Evolutionary conservation across 2,113 vertebrate genomes (phyloP).

Genomic region (Seriola dumerili): DNA sequence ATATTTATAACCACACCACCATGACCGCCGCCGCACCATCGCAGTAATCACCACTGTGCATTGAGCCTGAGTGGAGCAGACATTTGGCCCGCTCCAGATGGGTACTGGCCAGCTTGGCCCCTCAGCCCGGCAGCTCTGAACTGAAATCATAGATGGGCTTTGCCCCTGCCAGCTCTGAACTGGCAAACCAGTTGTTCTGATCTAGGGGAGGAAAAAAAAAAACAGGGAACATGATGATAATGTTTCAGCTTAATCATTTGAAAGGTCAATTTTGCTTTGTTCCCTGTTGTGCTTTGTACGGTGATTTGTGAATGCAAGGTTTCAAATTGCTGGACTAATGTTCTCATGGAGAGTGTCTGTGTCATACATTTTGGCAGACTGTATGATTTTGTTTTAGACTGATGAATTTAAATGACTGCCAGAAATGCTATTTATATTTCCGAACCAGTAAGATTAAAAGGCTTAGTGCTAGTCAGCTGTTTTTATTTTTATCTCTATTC

Average conservation of each 20-base stretch:
- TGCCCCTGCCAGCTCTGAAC: slow-evolving; percentile 84
- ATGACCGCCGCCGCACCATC: slow-evolving; percentile 85
- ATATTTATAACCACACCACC: slow-evolving; percentile 91
- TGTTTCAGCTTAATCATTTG: slow-evolving; percentile 83
- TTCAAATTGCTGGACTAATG: slow-evolving; percentile 77
- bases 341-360: slow-evolving; percentile 60
- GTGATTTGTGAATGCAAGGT: slow-evolving; percentile 72
- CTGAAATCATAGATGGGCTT: slow-evolving; percentile 86
- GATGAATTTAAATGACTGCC: slow-evolving; percentile 67
- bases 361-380: slow-evolving; percentile 72
- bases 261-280: slow-evolving; percentile 83
- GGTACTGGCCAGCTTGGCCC: slow-evolving; percentile 88
- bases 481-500: slow-evolving; percentile 63
- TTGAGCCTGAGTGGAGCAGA: slow-evolving; percentile 86
- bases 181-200: slow-evolving; percentile 86
- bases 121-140: slow-evolving; percentile 78
- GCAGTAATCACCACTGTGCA: slow-evolving; percentile 87
- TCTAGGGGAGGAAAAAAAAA: slow-evolving; percentile 61
- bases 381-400: slow-evolving; percentile 65
- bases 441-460: slow-evolving; percentile 63
- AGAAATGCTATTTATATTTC: slow-evolving; percentile 63
- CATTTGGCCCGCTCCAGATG: slow-evolving; percentile 86
- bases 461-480: slow-evolving; percentile 63
- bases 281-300: slow-evolving; percentile 72
- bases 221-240: slow-evolving; percentile 75